A percentile compares a stretch with the other conserved stretches of the same genome.
Conservation (phyloP, 92 coral and sea anemone species). For the Phymanthus crucifer region DNA sequence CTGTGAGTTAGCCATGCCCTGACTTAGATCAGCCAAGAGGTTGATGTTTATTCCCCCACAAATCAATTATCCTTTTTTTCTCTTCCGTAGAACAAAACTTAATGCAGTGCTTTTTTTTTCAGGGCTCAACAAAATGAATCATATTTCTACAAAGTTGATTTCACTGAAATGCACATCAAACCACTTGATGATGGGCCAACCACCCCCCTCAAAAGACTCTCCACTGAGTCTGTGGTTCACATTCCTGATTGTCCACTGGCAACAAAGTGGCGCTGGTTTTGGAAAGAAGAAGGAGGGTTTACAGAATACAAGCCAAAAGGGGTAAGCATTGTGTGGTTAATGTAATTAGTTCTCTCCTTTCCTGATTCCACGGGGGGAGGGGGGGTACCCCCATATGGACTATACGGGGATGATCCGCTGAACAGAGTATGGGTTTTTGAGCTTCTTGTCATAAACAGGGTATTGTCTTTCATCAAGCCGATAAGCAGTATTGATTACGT, state of each 20-base stretch:
- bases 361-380: too few relatives aligned
- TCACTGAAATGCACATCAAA: constrained; percentile 2
- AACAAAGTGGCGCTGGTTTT: constrained; percentile 81
- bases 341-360: too few relatives aligned
- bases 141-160: constrained; percentile 21
- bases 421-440: too few relatives aligned
- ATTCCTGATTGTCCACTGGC: constrained; percentile 43
- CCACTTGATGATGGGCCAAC: constrained; percentile 11
- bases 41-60: background rate
- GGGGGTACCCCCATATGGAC: too few relatives aligned
- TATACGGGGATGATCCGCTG: too few relatives aligned
- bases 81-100: background rate
- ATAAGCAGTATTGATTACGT: too few relatives aligned
- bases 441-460: too few relatives aligned
- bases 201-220: constrained; percentile 43
- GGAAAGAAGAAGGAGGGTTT: constrained; percentile 59
- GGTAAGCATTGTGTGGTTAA: constrained; percentile 23
- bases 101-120: background rate
- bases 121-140: constrained; percentile 18
- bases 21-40: too few relatives aligned
- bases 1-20: too few relatives aligned
- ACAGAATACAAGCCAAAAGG: constrained; percentile 48
- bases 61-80: background rate
- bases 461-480: too few relatives aligned
- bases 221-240: constrained; percentile 51